Base-by-base conservation (phyloP, 2,888 invertebrate genomes). In the Rugalucina vietnamica region DNA sequence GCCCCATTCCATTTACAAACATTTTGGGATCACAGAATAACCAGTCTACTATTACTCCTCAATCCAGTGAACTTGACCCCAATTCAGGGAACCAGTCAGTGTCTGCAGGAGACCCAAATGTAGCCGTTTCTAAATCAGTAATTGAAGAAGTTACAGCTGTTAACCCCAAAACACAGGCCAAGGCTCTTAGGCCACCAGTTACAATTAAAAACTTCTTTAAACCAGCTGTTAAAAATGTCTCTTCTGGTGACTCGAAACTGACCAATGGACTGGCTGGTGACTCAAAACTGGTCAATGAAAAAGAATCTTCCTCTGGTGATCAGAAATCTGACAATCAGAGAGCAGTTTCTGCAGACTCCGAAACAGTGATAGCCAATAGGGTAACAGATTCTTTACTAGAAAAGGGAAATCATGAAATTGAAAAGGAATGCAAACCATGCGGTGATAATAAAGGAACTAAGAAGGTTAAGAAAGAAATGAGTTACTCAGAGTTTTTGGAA, bases 121-220 rank as follows among this genome's bases (percentile, higher is more conserved):
- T 27, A n/a, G 43, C 12, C 3, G 72, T 72, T 24, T 70, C 43
- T 10, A 82, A 80, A 49, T 34, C 87, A 21, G 74, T 83, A 5
- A 74, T 86, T 8, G 93, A 93, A 72, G 88, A 88, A 10, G 88
- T 92, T 18, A 77, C 91, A 14, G 82, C 89, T 1, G 93, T 94
- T 32, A 89, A 88, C 29, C 65, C 86, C 0, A 92, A 91, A 76
- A 90, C 85, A 69, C 76, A 90, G n/a, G 76, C 86, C 27, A 91
- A 91, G 75, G 94, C 94, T 12, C 79, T 92, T 29, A 91, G 89
- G 29, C 93, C 93, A 18, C 94, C 94, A n/a, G 89, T 93, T 12
- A 94, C 94, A 0, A 92, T 94, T 34, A 92, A 88, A 74, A 92
- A 88, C 76, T 94, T 93, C 86, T 94, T 94, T 82, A 92, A 92